Evolutionary conservation across 2,888 invertebrate species (phyloP).

Genomic region (Oscheius myriophilus): DNA sequence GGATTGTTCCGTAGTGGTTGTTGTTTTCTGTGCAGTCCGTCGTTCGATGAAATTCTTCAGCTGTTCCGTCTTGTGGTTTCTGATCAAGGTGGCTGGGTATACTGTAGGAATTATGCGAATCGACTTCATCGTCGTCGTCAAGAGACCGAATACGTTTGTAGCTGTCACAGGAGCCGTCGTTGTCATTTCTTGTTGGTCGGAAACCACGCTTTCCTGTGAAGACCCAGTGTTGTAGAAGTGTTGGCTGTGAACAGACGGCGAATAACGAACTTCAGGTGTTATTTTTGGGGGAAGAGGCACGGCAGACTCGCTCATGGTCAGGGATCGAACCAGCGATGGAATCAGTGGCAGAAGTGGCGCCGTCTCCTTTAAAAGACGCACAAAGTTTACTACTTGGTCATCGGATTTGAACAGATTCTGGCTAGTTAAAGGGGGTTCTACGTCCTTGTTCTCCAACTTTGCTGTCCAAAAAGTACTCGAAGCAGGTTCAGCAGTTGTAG

Average conservation of each 20-base stretch:
- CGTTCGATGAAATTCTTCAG: conserved; percentile 14
- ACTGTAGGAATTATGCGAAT: conserved; percentile 33
- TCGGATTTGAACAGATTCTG: conserved; percentile 10
- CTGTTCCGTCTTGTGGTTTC: conserved; percentile 17
- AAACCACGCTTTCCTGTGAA: conserved; percentile 3
- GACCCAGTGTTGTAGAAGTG: conserved; percentile 48
- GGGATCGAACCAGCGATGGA: conserved; percentile 50
- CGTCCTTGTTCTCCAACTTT: conserved; percentile 12
- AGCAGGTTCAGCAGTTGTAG: conserved; percentile 4
- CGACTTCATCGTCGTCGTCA: conserved; percentile 11
- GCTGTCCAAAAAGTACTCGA: conserved; percentile 20
- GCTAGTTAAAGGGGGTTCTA: conserved; percentile 4
- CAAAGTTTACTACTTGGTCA: conserved; percentile 52
- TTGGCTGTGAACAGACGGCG: conserved; percentile 29
- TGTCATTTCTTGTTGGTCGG: background rate
- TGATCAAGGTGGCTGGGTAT: conserved; percentile 41
- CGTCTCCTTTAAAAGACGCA: conserved; percentile 53
- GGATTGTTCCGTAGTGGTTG: background rate
- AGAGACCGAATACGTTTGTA: conserved; percentile 13
- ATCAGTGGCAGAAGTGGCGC: conserved; percentile 59
- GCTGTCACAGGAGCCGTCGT: background rate
- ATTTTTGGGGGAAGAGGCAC: background rate
- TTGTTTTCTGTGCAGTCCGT: background rate
- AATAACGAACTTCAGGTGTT: conserved; percentile 32
- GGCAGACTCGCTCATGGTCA: conserved; percentile 22